Base-by-base conservation (phyloP, 2,113 vertebrate species). In the Cynoglossus semilaevis region DNA sequence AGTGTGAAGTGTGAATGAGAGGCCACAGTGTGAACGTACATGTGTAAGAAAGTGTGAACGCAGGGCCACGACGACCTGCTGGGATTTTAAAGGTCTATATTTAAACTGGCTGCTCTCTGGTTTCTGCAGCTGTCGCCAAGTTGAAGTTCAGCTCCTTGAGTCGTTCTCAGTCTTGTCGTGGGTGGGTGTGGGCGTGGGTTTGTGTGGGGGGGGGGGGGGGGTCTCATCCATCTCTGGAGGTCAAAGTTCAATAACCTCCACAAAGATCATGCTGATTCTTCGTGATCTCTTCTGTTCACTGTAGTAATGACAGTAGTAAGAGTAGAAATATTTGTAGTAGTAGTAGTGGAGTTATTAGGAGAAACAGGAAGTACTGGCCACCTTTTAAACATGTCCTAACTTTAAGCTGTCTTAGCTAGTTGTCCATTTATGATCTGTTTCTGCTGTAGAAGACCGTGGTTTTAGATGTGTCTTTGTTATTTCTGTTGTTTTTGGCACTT, bases 51-150 rank as follows among this genome's bases (percentile, higher is more conserved):
- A 78, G 72, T 85, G 83, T 84, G 51, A 73, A 78, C 58, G 73
- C 77, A 68, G 52, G 75, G 73, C 68, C 58, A 87, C 53, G 59
- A 69, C 72, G 22, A 81, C 73, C 78, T 75, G 79, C 79, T 80
- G 71, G 68, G 87, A 65, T 81, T 87, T 75, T 82, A 81, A 68
- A 41, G 70, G 62, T 69, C 65, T 62, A 72, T 44, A 90, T 61
- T 84, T 85, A 88, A 91, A 88, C 86, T 80, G 78, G 53, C 51
- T 35, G 63, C 73, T 84, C 67, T 88, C 87, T 60, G 77, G 88
- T 92, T 92, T 90, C 91, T 91, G 88, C 91, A 92, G 90, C 91
- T 92, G 91, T 91, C 86, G 86, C 90, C 88, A 87, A 86, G 87
- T 91, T 88, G 84, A 90, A 89, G 87, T 88, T 86, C 86, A 87